Percentiles rank a stretch among this genome's conserved stretches.
phyloP scores from a whole-genome alignment of 2,888 invertebrate genomes.

The Myopa testacea region DNA sequence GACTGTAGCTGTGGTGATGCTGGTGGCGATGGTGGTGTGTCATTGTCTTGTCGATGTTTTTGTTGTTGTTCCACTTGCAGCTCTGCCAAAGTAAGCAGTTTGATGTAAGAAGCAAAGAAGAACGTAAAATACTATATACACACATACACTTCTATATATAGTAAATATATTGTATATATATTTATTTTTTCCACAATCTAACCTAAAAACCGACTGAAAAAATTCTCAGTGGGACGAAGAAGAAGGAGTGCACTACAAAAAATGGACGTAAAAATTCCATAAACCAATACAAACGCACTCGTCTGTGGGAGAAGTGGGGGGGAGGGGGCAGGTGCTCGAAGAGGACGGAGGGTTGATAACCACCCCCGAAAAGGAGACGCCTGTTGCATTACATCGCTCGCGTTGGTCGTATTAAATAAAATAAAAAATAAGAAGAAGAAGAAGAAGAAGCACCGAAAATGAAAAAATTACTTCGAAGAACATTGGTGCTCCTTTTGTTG shows the following conservation, averaged over 20 bases:
- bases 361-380: constrained; percentile 37
- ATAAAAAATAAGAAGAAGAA: constrained; percentile 28
- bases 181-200: constrained; percentile 50
- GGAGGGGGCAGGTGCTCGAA: neutral
- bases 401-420: neutral
- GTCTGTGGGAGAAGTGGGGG: neutral
- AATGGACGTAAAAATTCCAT: constrained; percentile 43
- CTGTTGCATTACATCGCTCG: constrained; percentile 55
- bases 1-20: neutral
- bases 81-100: neutral
- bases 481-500: neutral
- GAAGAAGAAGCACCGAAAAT: constrained; percentile 38
- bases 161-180: neutral
- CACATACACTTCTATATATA: constrained; percentile 14
- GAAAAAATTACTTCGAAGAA: constrained; percentile 47
- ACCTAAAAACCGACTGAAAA: constrained; percentile 64
- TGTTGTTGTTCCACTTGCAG: constrained; percentile 26
- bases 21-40: constrained; percentile 9
- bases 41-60: constrained; percentile 7
- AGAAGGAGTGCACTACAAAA: constrained; percentile 19
- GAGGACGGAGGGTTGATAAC: neutral
- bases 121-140: neutral
- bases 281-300: neutral
- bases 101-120: constrained; percentile 21
- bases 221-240: constrained; percentile 49